A percentile compares a stretch with the other conserved stretches of the same genome.
Evolutionary conservation across 2,888 invertebrate genomes (phyloP).

Genomic region (Drosophila merina): DNA sequence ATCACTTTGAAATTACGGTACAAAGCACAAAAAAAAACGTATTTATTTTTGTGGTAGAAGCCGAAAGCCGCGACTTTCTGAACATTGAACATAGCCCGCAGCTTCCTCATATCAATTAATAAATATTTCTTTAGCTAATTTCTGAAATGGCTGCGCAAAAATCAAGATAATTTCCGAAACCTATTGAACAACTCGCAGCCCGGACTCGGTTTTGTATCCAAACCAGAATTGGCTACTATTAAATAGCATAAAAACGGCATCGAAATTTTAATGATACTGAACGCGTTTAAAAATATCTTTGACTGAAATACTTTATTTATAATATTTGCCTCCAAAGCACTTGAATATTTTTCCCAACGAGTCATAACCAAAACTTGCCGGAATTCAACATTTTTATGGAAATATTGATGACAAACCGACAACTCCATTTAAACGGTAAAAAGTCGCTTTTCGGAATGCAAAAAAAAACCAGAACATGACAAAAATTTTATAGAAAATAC

Average conservation of each 20-base stretch:
- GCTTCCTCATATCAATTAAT: conserved; percentile 37
- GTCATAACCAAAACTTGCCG: background rate
- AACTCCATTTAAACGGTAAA: background rate
- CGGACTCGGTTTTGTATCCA: background rate
- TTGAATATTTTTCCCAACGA: background rate
- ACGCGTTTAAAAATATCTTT: background rate
- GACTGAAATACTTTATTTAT: background rate
- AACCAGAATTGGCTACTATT: conserved; percentile 13
- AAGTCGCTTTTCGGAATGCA: background rate
- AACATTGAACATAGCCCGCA: conserved; percentile 28
- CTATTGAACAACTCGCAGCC: conserved; percentile 10
- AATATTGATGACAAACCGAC: background rate
- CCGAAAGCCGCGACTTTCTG: conserved; percentile 18
- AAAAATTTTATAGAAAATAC: background rate
- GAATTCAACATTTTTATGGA: background rate
- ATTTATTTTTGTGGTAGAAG: conserved; percentile 31
- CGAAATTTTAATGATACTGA: background rate
- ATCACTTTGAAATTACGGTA: conserved; percentile 59
- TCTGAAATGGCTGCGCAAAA: conserved; percentile 27
- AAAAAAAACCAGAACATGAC: background rate
- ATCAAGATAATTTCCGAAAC: conserved; percentile 12
- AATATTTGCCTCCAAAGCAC: background rate
- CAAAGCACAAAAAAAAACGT: conserved; percentile 15
- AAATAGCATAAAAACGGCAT: conserved; percentile 17
- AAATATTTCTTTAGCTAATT: conserved; percentile 37